A percentile compares a stretch with the other conserved stretches of the same genome.
Evolutionary conservation across 1,140 invertebrate genomes (phyloP).

Genomic region (Dryas iulia): DNA sequence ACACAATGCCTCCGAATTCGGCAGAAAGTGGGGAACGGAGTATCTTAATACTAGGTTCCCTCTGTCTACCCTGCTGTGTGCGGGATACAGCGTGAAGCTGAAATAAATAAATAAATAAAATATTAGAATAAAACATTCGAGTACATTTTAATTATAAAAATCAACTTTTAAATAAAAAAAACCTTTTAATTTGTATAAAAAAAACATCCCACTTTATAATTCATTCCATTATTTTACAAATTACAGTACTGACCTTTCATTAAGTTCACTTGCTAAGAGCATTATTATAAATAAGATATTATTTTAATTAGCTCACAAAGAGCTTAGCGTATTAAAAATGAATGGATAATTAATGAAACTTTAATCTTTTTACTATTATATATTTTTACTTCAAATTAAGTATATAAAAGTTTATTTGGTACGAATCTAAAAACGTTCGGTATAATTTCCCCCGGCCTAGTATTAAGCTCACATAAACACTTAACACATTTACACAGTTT

Average conservation of each 20-base stretch:
- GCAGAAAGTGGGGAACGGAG: too few species aligned
- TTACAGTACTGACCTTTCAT: not conserved
- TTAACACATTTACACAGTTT: constrained; percentile 24
- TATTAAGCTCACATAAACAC: constrained; percentile 17
- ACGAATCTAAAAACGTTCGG: not conserved
- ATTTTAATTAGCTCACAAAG: not conserved
- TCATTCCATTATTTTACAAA: not conserved
- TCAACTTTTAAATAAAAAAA: too few species aligned
- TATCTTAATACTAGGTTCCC: too few species aligned
- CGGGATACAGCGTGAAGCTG: too few species aligned
- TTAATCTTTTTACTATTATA: not conserved
- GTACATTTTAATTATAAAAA: too few species aligned
- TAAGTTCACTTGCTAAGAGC: not conserved
- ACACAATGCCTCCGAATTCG: too few species aligned
- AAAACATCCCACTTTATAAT: too few species aligned
- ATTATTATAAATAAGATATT: not conserved
- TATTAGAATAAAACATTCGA: too few species aligned
- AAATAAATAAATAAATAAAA: too few species aligned
- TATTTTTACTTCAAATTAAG: not conserved
- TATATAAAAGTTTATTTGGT: not conserved
- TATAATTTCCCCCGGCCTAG: not conserved
- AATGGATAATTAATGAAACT: not conserved
- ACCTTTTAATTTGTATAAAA: too few species aligned
- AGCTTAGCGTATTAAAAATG: not conserved
- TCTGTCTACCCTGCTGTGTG: too few species aligned